Evolutionary conservation across 2,888 invertebrate genomes (phyloP).

Genomic region (Caradrina clavipalpis): DNA sequence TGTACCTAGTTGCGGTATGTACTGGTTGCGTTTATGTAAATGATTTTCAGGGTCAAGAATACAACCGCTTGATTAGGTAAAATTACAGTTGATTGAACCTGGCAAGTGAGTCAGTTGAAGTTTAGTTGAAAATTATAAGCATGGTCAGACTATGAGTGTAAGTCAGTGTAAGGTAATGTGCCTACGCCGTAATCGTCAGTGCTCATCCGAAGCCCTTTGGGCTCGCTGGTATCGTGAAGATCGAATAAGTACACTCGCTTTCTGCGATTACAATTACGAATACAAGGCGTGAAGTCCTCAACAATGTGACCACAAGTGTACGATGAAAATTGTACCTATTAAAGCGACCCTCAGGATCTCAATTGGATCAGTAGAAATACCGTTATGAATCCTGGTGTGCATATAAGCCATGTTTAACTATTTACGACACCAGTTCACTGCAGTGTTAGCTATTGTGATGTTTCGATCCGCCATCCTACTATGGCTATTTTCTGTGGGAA

Average conservation of each 20-base stretch:
- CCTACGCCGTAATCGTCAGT: conserved; percentile 2
- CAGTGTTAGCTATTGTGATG: conserved; percentile 67
- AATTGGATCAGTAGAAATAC: conserved; percentile 85
- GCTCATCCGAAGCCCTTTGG: background rate
- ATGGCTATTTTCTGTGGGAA: conserved; percentile 72
- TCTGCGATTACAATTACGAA: conserved; percentile 26
- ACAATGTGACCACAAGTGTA: conserved; percentile 74
- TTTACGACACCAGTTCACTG: conserved; percentile 72
- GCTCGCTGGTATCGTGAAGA: conserved; percentile 1
- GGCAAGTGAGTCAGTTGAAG: background rate
- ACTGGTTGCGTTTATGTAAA: too few species aligned
- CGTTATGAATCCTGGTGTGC: conserved; percentile 75
- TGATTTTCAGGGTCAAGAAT: background rate
- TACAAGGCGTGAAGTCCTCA: conserved; percentile 32
- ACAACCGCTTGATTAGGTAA: background rate
- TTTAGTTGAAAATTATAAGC: background rate
- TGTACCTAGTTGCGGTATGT: background rate
- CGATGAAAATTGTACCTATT: conserved; percentile 79
- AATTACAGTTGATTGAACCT: background rate
- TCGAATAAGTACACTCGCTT: background rate
- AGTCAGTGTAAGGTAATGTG: conserved; percentile 26
- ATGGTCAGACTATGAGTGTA: conserved; percentile 3
- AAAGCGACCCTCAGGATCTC: conserved; percentile 80
- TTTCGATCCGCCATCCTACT: conserved; percentile 69
- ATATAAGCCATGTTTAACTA: conserved; percentile 79